Evolutionary conservation across 1,140 invertebrate species (phyloP).

Genomic region (Panonychus citri): DNA sequence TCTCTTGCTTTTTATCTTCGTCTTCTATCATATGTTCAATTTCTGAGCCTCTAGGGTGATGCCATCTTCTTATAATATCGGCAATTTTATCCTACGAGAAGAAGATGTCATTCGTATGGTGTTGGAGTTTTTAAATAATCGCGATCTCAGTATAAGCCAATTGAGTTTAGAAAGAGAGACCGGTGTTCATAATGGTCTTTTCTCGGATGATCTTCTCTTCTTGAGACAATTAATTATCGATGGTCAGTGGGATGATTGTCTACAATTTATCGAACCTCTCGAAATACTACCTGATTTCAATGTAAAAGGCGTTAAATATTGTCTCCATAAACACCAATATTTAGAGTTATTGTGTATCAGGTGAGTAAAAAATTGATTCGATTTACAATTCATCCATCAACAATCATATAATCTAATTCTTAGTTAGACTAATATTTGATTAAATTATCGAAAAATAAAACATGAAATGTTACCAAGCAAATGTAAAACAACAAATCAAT

Average conservation of each 20-base stretch:
- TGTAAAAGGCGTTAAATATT: conserved; percentile 51
- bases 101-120: conserved; percentile 72
- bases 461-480: no score
- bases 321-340: conserved; percentile 75
- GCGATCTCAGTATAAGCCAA: conserved; percentile 69
- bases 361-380: conserved; percentile 45
- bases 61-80: background rate
- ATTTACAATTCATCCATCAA: no score
- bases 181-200: conserved; percentile 73
- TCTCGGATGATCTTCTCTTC: conserved; percentile 75
- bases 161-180: conserved; percentile 77
- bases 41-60: no score
- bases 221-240: conserved; percentile 67
- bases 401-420: no score
- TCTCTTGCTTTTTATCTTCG: no score
- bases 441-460: no score
- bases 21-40: no score
- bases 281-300: conserved; percentile 44
- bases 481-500: no score
- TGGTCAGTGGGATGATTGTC: conserved; percentile 90
- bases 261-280: conserved; percentile 89
- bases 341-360: conserved; percentile 82
- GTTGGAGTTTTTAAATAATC: conserved; percentile 72
- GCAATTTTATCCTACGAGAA: conserved; percentile 29
- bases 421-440: no score